phyloP scores from a whole-genome alignment of 2,888 invertebrate genomes.

The Stomorhina lunata region DNA sequence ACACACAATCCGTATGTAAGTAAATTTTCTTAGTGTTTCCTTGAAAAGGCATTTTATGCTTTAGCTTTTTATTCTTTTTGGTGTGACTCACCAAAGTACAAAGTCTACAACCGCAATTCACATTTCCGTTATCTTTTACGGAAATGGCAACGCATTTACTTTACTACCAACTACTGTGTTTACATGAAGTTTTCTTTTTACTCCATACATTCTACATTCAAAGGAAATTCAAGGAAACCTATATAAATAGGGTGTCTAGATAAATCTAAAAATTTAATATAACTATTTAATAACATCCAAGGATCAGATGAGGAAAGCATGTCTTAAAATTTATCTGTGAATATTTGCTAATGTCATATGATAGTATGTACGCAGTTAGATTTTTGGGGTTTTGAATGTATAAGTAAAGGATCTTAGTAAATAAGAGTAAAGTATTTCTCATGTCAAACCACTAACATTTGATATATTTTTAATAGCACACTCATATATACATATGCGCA shows the following conservation, averaged over 20 bases:
- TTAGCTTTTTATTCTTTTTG: not conserved
- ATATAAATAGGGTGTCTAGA: no score
- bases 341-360: not conserved
- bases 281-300: no score
- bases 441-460: slow-evolving; percentile 47
- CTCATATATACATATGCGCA: not conserved
- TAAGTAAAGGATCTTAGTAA: not conserved
- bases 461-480: not conserved
- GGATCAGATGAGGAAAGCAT: no score
- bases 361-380: not conserved
- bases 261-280: no score
- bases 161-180: slow-evolving; percentile 8
- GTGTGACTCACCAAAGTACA: slow-evolving; percentile 24
- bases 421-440: not conserved
- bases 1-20: not conserved
- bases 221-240: not conserved
- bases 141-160: slow-evolving; percentile 46
- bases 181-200: slow-evolving; percentile 3
- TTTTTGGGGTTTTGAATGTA: not conserved
- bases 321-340: not conserved
- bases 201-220: not conserved
- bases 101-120: slow-evolving; percentile 35
- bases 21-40: not conserved
- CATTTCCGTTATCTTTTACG: slow-evolving; percentile 53
- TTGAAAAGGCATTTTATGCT: not conserved